phyloP scores from a whole-genome alignment of 1,140 invertebrate genomes.

The Drosophila lowei region DNA sequence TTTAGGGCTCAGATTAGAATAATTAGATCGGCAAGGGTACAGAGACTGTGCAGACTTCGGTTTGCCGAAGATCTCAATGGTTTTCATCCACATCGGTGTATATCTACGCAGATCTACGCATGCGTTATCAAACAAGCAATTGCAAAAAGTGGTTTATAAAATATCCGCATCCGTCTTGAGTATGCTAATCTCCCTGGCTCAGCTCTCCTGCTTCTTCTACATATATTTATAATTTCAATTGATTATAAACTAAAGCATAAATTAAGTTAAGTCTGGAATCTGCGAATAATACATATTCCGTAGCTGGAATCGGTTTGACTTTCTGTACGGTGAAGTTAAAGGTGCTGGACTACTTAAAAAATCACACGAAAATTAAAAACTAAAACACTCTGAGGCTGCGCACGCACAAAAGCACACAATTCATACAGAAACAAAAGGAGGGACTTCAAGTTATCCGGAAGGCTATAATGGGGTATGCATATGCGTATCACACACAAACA shows the following conservation, averaged over 20 bases:
- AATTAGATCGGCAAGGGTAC: conserved; percentile 28
- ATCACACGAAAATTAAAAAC: conserved; percentile 48
- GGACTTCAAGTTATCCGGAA: conserved; percentile 35
- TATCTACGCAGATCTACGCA: conserved; percentile 48
- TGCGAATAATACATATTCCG: conserved; percentile 59
- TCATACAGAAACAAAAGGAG: conserved; percentile 33
- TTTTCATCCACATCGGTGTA: conserved; percentile 26
- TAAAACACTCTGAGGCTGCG: conserved; percentile 35
- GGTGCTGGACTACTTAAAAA: conserved; percentile 22
- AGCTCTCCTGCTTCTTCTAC: conserved; percentile 18
- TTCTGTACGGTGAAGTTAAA: background rate
- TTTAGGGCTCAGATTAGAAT: conserved; percentile 17
- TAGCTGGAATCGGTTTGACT: conserved; percentile 28
- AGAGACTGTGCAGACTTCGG: conserved; percentile 27
- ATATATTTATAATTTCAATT: conserved; percentile 45
- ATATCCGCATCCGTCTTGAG: conserved; percentile 57
- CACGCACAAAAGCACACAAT: conserved; percentile 18
- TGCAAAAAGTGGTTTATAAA: conserved; percentile 55
- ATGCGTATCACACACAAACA: conserved; percentile 18
- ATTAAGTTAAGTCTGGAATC: conserved; percentile 57
- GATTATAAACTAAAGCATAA: conserved; percentile 60
- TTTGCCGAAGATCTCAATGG: conserved; percentile 27
- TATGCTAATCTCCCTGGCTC: conserved; percentile 36
- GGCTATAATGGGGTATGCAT: background rate
- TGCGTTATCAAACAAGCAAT: conserved; percentile 9